These are phyloP conservation scores for Halichondria panicea DNA, from an alignment of 37 sponge, comb jelly and placozoan genomes.

Conservation along the genomic window DNA sequence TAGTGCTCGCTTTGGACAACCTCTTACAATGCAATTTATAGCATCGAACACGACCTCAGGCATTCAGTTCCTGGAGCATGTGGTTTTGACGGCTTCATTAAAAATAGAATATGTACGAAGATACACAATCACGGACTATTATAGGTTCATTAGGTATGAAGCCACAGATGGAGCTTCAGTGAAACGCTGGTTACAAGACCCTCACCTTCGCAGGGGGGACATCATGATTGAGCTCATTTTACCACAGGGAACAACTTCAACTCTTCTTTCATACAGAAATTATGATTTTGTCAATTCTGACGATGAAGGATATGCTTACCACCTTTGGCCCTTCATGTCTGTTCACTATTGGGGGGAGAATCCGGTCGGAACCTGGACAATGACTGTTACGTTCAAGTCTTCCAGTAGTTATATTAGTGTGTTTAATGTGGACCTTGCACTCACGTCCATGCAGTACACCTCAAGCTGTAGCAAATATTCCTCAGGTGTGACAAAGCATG, in stretches of 20 bases:
- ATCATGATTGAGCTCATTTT: no score
- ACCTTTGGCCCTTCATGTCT: slow-evolving; percentile 86
- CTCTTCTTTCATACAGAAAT: slow-evolving; percentile 48
- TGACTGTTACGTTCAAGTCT: slow-evolving; percentile 44
- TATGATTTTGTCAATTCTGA: slow-evolving; percentile 57
- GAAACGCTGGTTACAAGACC: no score
- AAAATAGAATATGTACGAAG: no score
- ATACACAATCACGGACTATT: no score
- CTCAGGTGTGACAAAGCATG: slow-evolving; percentile 48
- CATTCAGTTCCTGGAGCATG: no score
- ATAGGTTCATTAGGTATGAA: no score
- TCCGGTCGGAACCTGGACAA: slow-evolving; percentile 66
- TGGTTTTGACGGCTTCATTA: no score
- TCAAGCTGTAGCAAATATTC: slow-evolving; percentile 41
- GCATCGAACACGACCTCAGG: no score
- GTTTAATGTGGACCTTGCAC: slow-evolving; percentile 2
- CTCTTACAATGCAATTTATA: no score
- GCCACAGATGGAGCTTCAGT: no score
- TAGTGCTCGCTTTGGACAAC: no score
- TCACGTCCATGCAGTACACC: slow-evolving; percentile 49
- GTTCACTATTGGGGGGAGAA: slow-evolving; percentile 85
- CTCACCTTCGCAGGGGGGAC: no score
- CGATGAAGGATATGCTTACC: slow-evolving; percentile 54
- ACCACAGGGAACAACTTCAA: slow-evolving; percentile 8
- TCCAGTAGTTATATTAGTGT: slow-evolving; percentile 14